Conservation (phyloP, 2,797 vertebrate species). For the Choloepus didactylus region DNA sequence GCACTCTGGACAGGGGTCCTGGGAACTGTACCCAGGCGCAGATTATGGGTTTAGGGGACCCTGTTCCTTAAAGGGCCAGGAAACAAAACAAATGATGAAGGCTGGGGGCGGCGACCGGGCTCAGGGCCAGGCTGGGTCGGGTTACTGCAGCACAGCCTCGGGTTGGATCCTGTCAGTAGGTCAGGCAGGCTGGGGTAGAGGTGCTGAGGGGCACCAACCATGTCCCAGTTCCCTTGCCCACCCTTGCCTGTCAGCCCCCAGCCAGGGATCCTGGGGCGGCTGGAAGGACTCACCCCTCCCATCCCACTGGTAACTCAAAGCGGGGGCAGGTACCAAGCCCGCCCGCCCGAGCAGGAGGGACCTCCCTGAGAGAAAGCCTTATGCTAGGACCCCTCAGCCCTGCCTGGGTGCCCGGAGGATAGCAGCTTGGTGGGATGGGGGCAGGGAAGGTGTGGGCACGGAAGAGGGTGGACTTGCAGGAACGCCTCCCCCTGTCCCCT, state of each 20-base stretch:
- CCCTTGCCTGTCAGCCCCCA: not conserved
- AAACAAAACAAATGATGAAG: not conserved
- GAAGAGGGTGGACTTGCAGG: not conserved
- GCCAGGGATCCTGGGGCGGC: not conserved
- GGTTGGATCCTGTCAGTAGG: conserved; percentile 1
- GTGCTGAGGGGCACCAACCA: not conserved
- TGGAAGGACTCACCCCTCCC: not conserved
- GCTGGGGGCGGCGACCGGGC: not conserved
- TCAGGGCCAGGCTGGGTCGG: not conserved
- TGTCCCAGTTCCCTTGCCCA: not conserved
- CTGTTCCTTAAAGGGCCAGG: not conserved
- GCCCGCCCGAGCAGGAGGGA: not conserved
- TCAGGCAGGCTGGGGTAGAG: not conserved
- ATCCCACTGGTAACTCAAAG: not conserved
- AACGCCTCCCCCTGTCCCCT: not conserved
- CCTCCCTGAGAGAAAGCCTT: not conserved
- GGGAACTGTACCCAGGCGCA: not conserved
- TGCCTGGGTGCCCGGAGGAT: not conserved
- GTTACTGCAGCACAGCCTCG: not conserved
- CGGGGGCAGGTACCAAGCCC: not conserved
- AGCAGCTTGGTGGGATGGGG: not conserved
- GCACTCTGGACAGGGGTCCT: not conserved
- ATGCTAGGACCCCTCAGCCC: not conserved
- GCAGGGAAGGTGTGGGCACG: accelerated
- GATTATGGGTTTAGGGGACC: not conserved